A percentile compares a stretch with the other conserved stretches of the same genome.
These are phyloP conservation scores for Hydriomena furcata DNA, from an alignment of 2,888 invertebrate genomes.

Conservation along the genomic window DNA sequence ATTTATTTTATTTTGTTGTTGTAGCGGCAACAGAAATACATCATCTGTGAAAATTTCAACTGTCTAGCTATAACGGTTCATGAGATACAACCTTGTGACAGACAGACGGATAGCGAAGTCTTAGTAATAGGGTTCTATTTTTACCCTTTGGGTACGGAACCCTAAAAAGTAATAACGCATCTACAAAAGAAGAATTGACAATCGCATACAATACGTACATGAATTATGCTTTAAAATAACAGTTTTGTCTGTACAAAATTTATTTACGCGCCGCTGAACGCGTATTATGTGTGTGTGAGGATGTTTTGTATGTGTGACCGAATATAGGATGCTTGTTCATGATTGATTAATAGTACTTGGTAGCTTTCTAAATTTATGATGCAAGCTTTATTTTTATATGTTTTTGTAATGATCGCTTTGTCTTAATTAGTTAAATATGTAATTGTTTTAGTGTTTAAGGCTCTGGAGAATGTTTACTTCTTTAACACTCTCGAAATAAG, in stretches of 20 bases:
- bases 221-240: constrained; percentile 83
- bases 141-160: too few species aligned
- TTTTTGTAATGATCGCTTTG: constrained; percentile 7
- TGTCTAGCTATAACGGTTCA: too few species aligned
- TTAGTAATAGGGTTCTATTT: too few species aligned
- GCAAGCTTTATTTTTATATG: constrained; percentile 30
- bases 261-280: constrained; percentile 71
- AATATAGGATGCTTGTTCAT: constrained; percentile 69
- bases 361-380: constrained; percentile 58
- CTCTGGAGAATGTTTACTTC: too few species aligned
- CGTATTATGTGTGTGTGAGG: constrained; percentile 28
- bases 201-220: constrained; percentile 61
- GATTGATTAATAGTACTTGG: constrained; percentile 65
- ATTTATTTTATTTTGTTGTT: too few species aligned
- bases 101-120: too few species aligned
- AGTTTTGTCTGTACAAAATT: constrained; percentile 82
- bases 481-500: too few species aligned
- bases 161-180: constrained; percentile 33
- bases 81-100: too few species aligned
- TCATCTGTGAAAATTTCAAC: too few species aligned
- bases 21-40: too few species aligned
- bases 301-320: constrained; percentile 36
- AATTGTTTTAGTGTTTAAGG: background rate
- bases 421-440: constrained; percentile 8
- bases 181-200: constrained; percentile 39